phyloP scores from a whole-genome alignment of 2,797 vertebrate species.

The Tiaroga cobitis region DNA sequence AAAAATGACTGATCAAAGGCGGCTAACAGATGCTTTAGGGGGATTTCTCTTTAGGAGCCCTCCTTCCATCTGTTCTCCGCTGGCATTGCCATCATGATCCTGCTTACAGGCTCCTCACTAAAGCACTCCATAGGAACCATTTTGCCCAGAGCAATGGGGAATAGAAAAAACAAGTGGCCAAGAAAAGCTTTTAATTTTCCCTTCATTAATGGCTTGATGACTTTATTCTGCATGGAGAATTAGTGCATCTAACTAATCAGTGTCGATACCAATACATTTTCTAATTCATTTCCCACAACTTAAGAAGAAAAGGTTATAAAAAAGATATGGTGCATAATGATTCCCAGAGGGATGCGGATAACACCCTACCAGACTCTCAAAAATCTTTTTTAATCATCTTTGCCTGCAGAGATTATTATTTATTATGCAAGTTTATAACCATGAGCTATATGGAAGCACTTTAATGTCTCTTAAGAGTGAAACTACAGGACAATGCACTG shows the following conservation, averaged over 20 bases:
- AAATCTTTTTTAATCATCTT: conserved; percentile 25
- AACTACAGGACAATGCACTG: neutral
- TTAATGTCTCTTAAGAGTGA: neutral
- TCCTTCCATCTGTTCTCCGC: conserved; percentile 74
- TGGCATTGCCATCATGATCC: conserved; percentile 69
- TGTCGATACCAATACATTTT: conserved; percentile 47
- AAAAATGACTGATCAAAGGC: conserved; percentile 68
- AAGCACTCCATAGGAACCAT: conserved; percentile 58
- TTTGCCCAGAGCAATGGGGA: conserved; percentile 59
- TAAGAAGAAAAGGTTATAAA: conserved; percentile 39
- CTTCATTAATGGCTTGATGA: conserved; percentile 61
- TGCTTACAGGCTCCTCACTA: conserved; percentile 55
- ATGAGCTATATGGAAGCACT: neutral
- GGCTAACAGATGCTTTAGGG: conserved; percentile 76
- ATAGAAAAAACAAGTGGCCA: conserved; percentile 54
- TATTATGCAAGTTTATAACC: conserved; percentile 13
- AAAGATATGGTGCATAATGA: conserved; percentile 8
- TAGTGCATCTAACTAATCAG: conserved; percentile 53
- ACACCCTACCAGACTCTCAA: neutral
- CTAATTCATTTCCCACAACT: conserved; percentile 36
- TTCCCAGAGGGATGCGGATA: conserved; percentile 7
- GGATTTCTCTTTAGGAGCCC: conserved; percentile 71
- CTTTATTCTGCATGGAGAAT: conserved; percentile 57
- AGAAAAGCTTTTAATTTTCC: conserved; percentile 62
- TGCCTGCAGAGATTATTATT: conserved; percentile 19